Evolutionary conservation across 2,113 vertebrate species (phyloP).

Genomic region (Plectropomus leopardus): DNA sequence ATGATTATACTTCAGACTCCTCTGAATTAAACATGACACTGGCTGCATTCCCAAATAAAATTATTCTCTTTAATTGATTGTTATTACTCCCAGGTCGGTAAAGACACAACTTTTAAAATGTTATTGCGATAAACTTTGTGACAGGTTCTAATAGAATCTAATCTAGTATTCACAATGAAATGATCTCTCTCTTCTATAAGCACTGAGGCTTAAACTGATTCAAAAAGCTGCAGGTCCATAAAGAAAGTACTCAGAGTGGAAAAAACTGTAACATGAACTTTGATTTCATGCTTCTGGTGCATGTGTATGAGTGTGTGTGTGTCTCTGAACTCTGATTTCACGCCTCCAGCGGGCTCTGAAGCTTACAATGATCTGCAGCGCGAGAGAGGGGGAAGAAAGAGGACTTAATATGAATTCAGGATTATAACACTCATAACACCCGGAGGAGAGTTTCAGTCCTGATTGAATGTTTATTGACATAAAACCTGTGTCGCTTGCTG

Average conservation of each 20-base stretch:
- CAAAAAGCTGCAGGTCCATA: conserved; percentile 29
- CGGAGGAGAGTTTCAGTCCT: conserved; percentile 48
- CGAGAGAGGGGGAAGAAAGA: conserved; percentile 21
- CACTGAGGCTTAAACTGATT: background rate
- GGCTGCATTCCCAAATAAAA: conserved; percentile 12
- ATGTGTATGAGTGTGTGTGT: background rate
- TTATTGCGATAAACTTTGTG: conserved; percentile 15
- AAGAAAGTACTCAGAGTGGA: conserved; percentile 29
- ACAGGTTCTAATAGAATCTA: conserved; percentile 18
- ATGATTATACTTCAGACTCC: conserved; percentile 23
- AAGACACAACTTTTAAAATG: background rate
- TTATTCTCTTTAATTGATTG: conserved; percentile 29
- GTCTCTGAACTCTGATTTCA: conserved; percentile 46
- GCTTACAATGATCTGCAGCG: conserved; percentile 16
- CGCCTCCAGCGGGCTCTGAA: conserved; percentile 21
- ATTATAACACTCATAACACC: conserved; percentile 60
- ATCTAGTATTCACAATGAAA: conserved; percentile 32
- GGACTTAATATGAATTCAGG: conserved; percentile 31
- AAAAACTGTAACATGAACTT: conserved; percentile 48
- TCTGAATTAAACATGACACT: conserved; percentile 39
- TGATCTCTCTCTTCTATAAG: conserved; percentile 8
- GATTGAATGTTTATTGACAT: conserved; percentile 67
- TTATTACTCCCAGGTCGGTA: background rate
- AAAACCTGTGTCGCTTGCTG: conserved; percentile 48
- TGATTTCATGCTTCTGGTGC: conserved; percentile 51